Conservation (phyloP, 1,140 invertebrate species). For the Drosophila lini region DNA sequence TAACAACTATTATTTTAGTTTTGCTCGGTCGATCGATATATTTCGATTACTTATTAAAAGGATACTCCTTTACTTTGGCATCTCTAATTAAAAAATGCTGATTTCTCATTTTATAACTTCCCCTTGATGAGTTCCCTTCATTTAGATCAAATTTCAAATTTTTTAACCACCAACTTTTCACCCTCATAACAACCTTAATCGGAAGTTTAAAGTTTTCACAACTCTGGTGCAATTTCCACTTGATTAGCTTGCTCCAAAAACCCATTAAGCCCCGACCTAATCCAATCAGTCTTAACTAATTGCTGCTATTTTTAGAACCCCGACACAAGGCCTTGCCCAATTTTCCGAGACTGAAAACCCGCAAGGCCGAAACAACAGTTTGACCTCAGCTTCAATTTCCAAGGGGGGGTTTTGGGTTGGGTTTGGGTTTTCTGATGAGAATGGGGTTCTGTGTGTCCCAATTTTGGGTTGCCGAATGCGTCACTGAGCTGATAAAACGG, state of each 20-base stretch:
- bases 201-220: background rate
- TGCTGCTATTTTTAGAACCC: slow-evolving; percentile 48
- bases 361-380: slow-evolving; percentile 42
- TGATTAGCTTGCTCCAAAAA: slow-evolving; percentile 13
- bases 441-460: slow-evolving; percentile 26
- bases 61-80: background rate
- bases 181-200: slow-evolving; percentile 2
- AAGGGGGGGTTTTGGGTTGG: background rate
- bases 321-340: slow-evolving; percentile 43
- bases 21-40: background rate
- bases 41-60: background rate
- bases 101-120: slow-evolving; percentile 2
- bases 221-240: slow-evolving; percentile 6
- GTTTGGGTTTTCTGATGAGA: background rate
- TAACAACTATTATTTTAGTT: no score
- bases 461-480: slow-evolving; percentile 69
- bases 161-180: background rate
- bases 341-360: slow-evolving; percentile 16
- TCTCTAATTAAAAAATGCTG: background rate
- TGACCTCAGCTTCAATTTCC: slow-evolving; percentile 38
- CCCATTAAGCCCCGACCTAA: slow-evolving; percentile 19
- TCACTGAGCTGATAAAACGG: slow-evolving; percentile 56
- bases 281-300: slow-evolving; percentile 41
- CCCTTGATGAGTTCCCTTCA: background rate
- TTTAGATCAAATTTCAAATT: slow-evolving; percentile 23